A percentile compares a stretch with the other conserved stretches of the same genome.
phyloP scores from a whole-genome alignment of 2,113 vertebrate genomes.

The Brachyhypopomus occidentalis region DNA sequence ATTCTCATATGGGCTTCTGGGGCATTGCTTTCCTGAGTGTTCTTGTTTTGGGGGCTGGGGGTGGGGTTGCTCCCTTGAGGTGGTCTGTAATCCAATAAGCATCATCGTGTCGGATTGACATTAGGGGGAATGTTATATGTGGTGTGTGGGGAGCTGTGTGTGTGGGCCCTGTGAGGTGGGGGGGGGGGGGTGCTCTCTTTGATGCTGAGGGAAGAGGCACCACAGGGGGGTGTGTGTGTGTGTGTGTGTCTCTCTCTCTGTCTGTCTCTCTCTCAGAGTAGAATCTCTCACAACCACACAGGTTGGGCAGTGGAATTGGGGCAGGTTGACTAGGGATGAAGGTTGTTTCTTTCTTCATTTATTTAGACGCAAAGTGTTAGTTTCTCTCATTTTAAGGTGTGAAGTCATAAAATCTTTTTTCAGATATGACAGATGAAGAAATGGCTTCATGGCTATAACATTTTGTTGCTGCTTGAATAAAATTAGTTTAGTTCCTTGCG shows the following conservation, averaged over 20 bases:
- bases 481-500: too few species aligned
- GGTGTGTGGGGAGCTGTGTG: slow-evolving; percentile 41
- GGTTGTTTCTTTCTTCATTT: not conserved
- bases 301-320: too few species aligned
- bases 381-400: not conserved
- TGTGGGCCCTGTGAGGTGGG: not conserved
- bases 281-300: too few species aligned
- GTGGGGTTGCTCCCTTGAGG: slow-evolving; percentile 62
- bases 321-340: too few species aligned
- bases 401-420: too few species aligned
- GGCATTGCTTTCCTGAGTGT: slow-evolving; percentile 61
- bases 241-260: too few species aligned
- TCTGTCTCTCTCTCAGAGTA: too few species aligned
- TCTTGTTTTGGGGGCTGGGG: not conserved
- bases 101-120: slow-evolving; percentile 60
- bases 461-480: too few species aligned
- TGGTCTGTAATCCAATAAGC: slow-evolving; percentile 67
- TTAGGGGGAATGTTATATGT: slow-evolving; percentile 46
- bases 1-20: not conserved
- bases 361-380: not conserved
- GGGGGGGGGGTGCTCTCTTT: not conserved
- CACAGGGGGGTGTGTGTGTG: too few species aligned
- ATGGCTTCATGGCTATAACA: too few species aligned
- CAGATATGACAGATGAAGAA: too few species aligned
- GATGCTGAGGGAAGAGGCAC: not conserved